Percentiles rank a stretch among this genome's conserved stretches.
These are phyloP conservation scores for Heliconius congener DNA, from an alignment of 1,140 invertebrate genomes.

Conservation along the genomic window DNA sequence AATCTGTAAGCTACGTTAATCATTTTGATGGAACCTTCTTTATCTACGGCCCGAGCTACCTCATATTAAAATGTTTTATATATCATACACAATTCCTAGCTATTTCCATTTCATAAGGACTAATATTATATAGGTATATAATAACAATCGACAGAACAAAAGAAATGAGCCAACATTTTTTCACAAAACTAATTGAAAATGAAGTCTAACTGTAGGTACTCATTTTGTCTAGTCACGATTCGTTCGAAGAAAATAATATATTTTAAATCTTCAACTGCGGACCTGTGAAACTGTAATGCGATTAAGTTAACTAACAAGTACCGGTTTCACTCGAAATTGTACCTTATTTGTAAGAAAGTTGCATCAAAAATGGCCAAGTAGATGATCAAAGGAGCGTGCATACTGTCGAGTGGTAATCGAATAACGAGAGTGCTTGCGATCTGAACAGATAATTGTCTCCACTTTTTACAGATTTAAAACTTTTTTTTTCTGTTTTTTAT, in stretches of 20 bases:
- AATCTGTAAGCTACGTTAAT: no score
- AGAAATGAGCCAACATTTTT: neutral
- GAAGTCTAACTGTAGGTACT: neutral
- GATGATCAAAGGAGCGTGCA: slow-evolving; percentile 23
- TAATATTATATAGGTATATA: neutral
- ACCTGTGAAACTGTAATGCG: slow-evolving; percentile 28
- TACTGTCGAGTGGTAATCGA: slow-evolving; percentile 35
- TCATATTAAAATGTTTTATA: no score
- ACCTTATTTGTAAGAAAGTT: neutral
- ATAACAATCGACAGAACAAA: neutral
- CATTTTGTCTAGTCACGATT: slow-evolving; percentile 6
- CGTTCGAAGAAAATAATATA: slow-evolving; percentile 16
- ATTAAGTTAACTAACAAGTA: slow-evolving; percentile 30
- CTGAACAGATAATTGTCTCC: slow-evolving; percentile 33
- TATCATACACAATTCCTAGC: no score
- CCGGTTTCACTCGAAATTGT: neutral
- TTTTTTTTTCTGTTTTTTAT: neutral
- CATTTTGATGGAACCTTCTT: no score
- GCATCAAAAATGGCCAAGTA: slow-evolving; percentile 13
- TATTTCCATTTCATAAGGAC: no score
- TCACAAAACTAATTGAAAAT: neutral
- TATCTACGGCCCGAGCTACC: no score
- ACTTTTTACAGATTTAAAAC: slow-evolving; percentile 7
- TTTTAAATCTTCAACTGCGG: slow-evolving; percentile 18
- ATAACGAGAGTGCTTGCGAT: slow-evolving; percentile 31